A percentile compares a stretch with the other conserved stretches of the same genome.
Conservation (phyloP, 2,797 vertebrate genomes). For the Acanthiza pusilla region DNA sequence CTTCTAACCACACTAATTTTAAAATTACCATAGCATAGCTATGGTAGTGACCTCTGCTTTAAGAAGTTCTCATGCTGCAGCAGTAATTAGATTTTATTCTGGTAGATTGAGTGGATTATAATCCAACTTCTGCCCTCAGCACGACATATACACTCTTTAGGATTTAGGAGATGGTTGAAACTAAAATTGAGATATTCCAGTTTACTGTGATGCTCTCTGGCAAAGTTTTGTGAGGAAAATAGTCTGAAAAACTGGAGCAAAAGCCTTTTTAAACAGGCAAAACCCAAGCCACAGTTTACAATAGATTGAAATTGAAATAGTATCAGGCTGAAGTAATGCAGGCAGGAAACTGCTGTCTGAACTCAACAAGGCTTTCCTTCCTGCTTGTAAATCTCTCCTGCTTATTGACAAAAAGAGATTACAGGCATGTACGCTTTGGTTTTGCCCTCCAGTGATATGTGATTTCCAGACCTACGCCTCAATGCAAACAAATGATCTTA, state of each 20-base stretch:
- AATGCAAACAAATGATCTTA: conserved; percentile 20
- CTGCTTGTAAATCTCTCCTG: conserved; percentile 70
- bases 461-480: neutral
- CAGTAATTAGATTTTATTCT: neutral
- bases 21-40: neutral
- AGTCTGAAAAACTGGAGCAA: conserved; percentile 40
- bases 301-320: conserved; percentile 66
- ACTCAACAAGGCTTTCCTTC: conserved; percentile 72
- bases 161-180: neutral
- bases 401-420: conserved; percentile 60
- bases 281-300: conserved; percentile 58
- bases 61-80: neutral
- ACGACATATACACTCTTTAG: neutral
- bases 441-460: conserved; percentile 61
- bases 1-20: neutral
- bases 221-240: neutral
- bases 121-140: neutral
- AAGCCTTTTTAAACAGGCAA: conserved; percentile 50
- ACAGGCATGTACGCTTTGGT: conserved; percentile 44
- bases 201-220: neutral
- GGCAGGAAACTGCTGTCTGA: conserved; percentile 73
- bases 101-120: neutral
- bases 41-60: neutral
- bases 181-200: neutral
- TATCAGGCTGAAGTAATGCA: conserved; percentile 65